Evolutionary conservation across 2,888 invertebrate species (phyloP), one percentile per base, ranked within the genome.

Genomic region (Limnephilus lunatus): DNA sequence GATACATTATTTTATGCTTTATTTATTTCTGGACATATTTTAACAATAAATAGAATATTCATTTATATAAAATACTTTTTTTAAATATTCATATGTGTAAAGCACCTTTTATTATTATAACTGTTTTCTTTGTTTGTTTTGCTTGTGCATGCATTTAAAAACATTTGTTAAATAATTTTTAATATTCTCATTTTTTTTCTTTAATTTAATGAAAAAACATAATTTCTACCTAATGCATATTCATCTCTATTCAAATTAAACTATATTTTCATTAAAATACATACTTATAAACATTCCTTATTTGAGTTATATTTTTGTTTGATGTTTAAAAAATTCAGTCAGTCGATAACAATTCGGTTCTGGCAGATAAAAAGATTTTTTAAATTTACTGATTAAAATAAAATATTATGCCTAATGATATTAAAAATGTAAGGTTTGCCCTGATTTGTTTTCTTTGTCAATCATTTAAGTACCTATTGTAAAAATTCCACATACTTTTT

Each of bases 71-170:
- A 68, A 68, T 35, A 14, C 35, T 30, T 87, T 53, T 87, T 30
- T 35, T 81, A 32, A 48, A 87, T 31, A 83, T 83, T 83, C 83
- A 83, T 44, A 44, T 83, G 80, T 44, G 85, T 90, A 85, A 90
- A 85, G 90, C 90, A 90, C 90, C 35, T 68, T 90, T 85, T 82
- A 85, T 39, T 68, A 25, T 15, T 81, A 89, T 90, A 92, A 90
- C 85, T 92, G 92, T 92, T 91, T 48, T 44, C 80, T 19, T 86
- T 85, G 90, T 92, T 92, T 91, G 39, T 91, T 89, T 92, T 92
- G 93, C 92, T 92, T 92, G 92, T 87, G 93, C 93, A 93, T 92
- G 91, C 85, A n/a, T 92, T 92, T 92, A 30, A 90, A 83, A 32
- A 90, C 39, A 89, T 81, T 89, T 82, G 87, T 68, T 53, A 53